Evolutionary conservation across 37 sponge, comb jelly and placozoan genomes (phyloP).

Genomic region (Spongia lamella): DNA sequence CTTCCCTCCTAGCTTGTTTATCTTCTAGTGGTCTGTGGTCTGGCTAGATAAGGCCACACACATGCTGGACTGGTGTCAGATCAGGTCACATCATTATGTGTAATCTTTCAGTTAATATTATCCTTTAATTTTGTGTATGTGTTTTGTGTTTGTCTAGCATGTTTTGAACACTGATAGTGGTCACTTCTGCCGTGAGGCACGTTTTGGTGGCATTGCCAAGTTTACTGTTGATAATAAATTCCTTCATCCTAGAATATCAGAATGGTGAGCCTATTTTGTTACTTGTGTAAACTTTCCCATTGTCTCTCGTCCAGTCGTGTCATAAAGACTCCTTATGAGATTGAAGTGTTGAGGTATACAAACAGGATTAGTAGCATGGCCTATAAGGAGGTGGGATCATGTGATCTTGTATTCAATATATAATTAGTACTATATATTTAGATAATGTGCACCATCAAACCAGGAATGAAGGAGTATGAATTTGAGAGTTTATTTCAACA

Average conservation of each 20-base stretch:
- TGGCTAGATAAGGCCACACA: too few species aligned
- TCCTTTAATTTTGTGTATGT: neutral
- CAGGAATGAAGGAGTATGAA: conserved; percentile 93
- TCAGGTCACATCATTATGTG: neutral
- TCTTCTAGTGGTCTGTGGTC: too few species aligned
- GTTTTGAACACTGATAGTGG: conserved; percentile 89
- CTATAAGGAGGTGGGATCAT: conserved; percentile 71
- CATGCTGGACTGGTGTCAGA: too few species aligned
- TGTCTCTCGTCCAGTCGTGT: conserved; percentile 77
- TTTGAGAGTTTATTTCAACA: conserved; percentile 91
- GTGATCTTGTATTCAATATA: neutral
- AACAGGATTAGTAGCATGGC: conserved; percentile 87
- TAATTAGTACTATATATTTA: neutral
- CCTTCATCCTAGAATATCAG: conserved; percentile 83
- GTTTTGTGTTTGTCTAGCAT: neutral
- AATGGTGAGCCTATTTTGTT: conserved; percentile 66
- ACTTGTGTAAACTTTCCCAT: neutral
- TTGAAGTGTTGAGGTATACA: conserved; percentile 82
- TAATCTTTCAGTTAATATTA: too few species aligned
- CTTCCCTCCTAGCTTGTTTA: too few species aligned
- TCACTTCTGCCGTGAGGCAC: conserved; percentile 59
- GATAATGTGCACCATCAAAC: conserved; percentile 85
- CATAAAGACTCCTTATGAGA: conserved; percentile 83
- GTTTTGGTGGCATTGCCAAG: conserved; percentile 82
- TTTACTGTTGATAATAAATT: conserved; percentile 70